phyloP scores from a whole-genome alignment of 2,888 invertebrate species.

The Drosophila meridionalis region DNA sequence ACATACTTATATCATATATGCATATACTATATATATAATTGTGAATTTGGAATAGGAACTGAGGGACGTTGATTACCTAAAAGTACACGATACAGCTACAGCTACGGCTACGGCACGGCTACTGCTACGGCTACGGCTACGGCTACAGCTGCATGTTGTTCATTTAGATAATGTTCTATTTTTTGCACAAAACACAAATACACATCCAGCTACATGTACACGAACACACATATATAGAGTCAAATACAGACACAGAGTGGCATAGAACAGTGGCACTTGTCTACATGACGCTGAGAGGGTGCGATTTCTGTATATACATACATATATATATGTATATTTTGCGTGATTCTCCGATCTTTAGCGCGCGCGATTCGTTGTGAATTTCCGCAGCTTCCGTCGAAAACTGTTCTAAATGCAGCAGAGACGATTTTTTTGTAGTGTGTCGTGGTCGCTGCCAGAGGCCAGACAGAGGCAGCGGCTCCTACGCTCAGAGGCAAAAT shows the following conservation, averaged over 20 bases:
- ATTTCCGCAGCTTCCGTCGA: slow-evolving; percentile 59
- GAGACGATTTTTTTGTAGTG: slow-evolving; percentile 61
- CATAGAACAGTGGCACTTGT: slow-evolving; percentile 36
- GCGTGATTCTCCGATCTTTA: slow-evolving; percentile 41
- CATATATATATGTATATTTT: slow-evolving; percentile 11
- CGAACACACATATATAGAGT: slow-evolving; percentile 13
- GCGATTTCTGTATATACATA: slow-evolving; percentile 13
- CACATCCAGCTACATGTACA: slow-evolving; percentile 23
- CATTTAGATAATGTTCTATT: slow-evolving; percentile 65
- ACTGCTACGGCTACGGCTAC: slow-evolving; percentile 34
- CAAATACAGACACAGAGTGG: slow-evolving; percentile 19
- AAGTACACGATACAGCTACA: slow-evolving; percentile 28
- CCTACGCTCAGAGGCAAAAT: slow-evolving; percentile 14
- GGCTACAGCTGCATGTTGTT: slow-evolving; percentile 48
- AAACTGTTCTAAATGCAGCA: slow-evolving; percentile 70
- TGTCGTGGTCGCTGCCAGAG: slow-evolving; percentile 24
- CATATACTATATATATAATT: not conserved
- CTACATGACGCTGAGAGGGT: slow-evolving; percentile 43
- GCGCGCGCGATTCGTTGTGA: slow-evolving; percentile 46
- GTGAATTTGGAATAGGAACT: slow-evolving; percentile 7
- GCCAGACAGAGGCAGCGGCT: slow-evolving; percentile 54
- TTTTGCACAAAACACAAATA: slow-evolving; percentile 65
- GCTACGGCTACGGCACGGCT: slow-evolving; percentile 1
- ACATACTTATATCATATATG: not conserved
- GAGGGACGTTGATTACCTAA: slow-evolving; percentile 46